phyloP scores from a whole-genome alignment of 2,797 vertebrate species.

The Thunnus albacares region DNA sequence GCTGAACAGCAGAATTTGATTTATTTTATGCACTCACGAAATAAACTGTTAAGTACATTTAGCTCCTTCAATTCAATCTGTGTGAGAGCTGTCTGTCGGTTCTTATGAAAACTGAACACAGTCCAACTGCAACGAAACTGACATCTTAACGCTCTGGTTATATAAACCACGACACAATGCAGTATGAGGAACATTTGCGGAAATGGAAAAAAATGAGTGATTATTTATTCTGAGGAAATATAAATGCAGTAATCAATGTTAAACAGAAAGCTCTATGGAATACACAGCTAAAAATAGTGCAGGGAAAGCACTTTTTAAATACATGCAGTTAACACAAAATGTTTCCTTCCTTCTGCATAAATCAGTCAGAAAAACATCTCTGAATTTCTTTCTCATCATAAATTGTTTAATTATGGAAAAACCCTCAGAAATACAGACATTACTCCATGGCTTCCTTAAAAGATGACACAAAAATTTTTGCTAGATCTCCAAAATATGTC shows the following conservation, averaged over 20 bases:
- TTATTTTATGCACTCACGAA: constrained; percentile 75
- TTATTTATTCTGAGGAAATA: constrained; percentile 17
- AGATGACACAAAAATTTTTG: neutral
- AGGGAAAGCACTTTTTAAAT: constrained; percentile 16
- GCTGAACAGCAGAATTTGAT: constrained; percentile 71
- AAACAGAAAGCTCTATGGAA: constrained; percentile 1
- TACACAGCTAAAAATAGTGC: neutral
- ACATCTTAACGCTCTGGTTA: constrained; percentile 65
- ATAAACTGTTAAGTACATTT: constrained; percentile 80
- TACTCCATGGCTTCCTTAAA: neutral
- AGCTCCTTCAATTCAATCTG: constrained; percentile 80
- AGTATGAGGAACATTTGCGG: constrained; percentile 30
- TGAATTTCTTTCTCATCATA: neutral
- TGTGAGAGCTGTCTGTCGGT: constrained; percentile 74
- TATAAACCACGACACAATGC: constrained; percentile 60
- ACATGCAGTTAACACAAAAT: constrained; percentile 11
- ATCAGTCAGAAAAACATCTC: constrained; percentile 4
- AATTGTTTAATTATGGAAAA: neutral
- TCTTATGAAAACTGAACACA: constrained; percentile 61
- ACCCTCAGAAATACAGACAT: neutral
- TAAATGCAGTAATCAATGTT: constrained; percentile 3
- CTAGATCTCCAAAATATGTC: neutral
- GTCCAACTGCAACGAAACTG: constrained; percentile 72
- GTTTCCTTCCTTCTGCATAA: constrained; percentile 2
- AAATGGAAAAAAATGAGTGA: constrained; percentile 34